Evolutionary conservation across 2,113 vertebrate genomes (phyloP).

Genomic region (Alosa alosa): DNA sequence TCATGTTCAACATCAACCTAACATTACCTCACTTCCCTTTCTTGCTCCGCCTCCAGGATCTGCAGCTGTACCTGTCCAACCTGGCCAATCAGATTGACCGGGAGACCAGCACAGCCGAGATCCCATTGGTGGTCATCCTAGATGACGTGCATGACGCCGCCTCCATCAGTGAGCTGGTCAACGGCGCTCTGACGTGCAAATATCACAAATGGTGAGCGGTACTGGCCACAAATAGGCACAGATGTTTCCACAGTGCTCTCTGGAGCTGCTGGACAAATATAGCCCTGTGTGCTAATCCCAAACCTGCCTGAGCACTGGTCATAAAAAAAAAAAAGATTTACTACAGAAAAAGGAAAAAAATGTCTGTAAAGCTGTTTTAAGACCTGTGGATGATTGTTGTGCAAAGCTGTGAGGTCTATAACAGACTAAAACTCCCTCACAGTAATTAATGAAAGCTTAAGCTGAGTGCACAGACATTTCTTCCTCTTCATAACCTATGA

Average conservation of each 20-base stretch:
- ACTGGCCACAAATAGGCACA: not conserved
- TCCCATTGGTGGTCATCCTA: slow-evolving; percentile 89
- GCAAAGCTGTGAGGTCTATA: not conserved
- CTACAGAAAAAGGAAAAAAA: not conserved
- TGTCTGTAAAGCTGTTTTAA: not conserved
- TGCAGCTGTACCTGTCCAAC: slow-evolving; percentile 95
- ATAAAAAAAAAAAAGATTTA: not conserved
- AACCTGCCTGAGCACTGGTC: not conserved
- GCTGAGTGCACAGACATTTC: not conserved
- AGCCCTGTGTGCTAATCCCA: not conserved
- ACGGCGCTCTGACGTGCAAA: slow-evolving; percentile 96
- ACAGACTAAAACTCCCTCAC: too few species aligned
- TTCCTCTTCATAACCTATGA: not conserved
- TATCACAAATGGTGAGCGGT: slow-evolving; percentile 95
- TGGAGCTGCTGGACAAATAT: not conserved
- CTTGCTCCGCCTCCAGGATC: slow-evolving; percentile 73
- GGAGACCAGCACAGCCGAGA: slow-evolving; percentile 80
- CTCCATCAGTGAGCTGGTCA: slow-evolving; percentile 93
- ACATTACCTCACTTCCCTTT: not conserved
- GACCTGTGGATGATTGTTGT: not conserved
- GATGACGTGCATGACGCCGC: slow-evolving; percentile 88
- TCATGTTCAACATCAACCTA: not conserved
- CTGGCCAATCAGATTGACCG: slow-evolving; percentile 95
- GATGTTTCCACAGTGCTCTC: not conserved
- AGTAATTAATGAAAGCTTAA: not conserved